Conservation (phyloP, 2,888 invertebrate genomes). For the Xanthia icteritia region DNA sequence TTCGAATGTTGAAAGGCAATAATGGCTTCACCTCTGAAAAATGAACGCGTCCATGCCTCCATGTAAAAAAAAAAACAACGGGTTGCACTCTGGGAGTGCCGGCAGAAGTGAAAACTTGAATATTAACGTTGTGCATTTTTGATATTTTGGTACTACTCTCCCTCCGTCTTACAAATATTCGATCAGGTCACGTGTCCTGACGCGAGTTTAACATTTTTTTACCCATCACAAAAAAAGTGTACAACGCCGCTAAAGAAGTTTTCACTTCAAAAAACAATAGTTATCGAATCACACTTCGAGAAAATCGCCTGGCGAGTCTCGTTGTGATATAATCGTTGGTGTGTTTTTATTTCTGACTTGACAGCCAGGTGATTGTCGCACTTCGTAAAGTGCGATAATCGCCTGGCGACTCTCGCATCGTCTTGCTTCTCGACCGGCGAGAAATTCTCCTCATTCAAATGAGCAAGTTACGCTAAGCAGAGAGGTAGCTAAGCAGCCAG, state of each 20-base stretch:
- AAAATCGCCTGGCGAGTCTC: neutral
- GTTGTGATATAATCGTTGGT: neutral
- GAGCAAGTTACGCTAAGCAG: neutral
- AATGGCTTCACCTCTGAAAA: neutral
- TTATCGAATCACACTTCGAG: neutral
- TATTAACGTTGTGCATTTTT: no score
- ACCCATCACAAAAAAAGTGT: no score
- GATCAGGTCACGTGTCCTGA: no score
- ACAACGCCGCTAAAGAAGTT: no score
- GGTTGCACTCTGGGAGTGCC: no score
- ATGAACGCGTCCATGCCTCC: neutral
- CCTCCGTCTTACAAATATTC: no score
- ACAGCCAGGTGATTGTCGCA: neutral
- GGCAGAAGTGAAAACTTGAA: no score
- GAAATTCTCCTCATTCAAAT: neutral
- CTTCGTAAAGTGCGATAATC: neutral
- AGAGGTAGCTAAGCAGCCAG: constrained; percentile 9
- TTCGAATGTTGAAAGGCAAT: neutral
- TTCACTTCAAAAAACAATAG: no score
- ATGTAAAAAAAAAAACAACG: neutral
- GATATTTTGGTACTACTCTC: no score
- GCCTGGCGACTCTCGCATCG: neutral
- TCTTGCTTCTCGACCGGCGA: no score
- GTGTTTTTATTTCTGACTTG: neutral
- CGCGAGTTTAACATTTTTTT: no score